Evolutionary conservation across 2,888 invertebrate genomes (phyloP).

Genomic region (Cacoxenus indagator): DNA sequence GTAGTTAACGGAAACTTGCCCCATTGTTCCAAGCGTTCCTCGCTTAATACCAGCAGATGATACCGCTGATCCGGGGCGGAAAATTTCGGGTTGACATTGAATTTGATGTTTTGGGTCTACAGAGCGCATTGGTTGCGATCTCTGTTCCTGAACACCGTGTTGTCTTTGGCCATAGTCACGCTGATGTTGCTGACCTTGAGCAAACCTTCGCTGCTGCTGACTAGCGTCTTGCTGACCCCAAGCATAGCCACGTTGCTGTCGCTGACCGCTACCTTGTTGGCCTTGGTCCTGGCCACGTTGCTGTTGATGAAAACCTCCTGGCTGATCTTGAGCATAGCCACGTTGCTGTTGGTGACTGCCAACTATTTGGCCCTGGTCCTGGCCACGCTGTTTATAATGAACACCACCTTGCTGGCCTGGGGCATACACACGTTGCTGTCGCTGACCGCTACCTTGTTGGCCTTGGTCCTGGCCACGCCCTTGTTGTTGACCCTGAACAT

Average conservation of each 20-base stretch:
- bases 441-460: background rate
- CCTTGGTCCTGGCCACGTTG: conserved; percentile 12
- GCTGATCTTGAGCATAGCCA: background rate
- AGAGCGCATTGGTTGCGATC: background rate
- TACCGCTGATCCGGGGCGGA: conserved; percentile 7
- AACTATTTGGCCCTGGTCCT: conserved; percentile 20
- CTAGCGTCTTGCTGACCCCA: conserved; percentile 7
- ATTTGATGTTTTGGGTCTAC: too few relatives aligned
- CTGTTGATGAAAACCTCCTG: conserved; percentile 21
- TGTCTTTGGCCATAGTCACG: conserved; percentile 22
- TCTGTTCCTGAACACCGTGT: background rate
- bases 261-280: conserved; percentile 9
- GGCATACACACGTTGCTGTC: background rate
- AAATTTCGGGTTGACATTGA: too few relatives aligned
- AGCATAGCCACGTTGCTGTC: conserved; percentile 8
- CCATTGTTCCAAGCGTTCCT: conserved; percentile 68
- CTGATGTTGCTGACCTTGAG: conserved; percentile 23
- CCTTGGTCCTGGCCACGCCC: background rate
- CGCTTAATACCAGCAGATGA: conserved; percentile 43
- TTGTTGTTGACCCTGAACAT: background rate
- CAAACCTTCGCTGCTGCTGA: conserved; percentile 27
- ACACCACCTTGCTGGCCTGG: background rate
- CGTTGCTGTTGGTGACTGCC: background rate
- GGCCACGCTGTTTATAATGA: conserved; percentile 14
- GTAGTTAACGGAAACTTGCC: conserved; percentile 77